phyloP scores from a whole-genome alignment of 2,797 vertebrate genomes.

The Fistularia commersonii region DNA sequence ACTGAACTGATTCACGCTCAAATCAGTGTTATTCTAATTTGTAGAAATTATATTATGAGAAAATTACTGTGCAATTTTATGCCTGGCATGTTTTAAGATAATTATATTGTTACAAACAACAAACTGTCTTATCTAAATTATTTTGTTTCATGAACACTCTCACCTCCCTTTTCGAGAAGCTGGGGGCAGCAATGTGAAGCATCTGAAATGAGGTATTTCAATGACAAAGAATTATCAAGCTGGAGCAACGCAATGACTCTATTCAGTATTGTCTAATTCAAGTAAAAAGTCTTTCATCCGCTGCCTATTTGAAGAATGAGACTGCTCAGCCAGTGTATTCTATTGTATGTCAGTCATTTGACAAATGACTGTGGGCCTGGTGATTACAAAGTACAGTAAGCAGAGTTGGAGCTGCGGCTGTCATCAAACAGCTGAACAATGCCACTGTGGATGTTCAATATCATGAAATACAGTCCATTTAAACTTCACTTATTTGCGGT shows the following conservation, averaged over 20 bases:
- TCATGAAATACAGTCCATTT: too few relatives aligned
- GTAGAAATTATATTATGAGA: conserved; percentile 23
- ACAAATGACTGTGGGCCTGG: conserved; percentile 62
- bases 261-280: conserved; percentile 55
- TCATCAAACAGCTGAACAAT: background rate
- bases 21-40: conserved; percentile 27
- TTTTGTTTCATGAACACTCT: conserved; percentile 21
- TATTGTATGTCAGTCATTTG: conserved; percentile 55
- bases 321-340: conserved; percentile 22
- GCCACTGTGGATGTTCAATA: too few relatives aligned
- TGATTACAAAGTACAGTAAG: conserved; percentile 67
- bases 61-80: conserved; percentile 24
- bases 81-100: conserved; percentile 40
- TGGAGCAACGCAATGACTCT: conserved; percentile 36
- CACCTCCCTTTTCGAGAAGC: conserved; percentile 7
- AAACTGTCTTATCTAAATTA: conserved; percentile 50
- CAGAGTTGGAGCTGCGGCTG: conserved; percentile 43
- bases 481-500: too few relatives aligned
- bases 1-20: background rate
- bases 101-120: conserved; percentile 38
- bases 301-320: conserved; percentile 63
- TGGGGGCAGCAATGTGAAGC: conserved; percentile 14
- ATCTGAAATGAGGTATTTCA: conserved; percentile 39
- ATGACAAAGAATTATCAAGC: conserved; percentile 31
- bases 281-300: conserved; percentile 54